Evolutionary conservation across 2,797 vertebrate genomes (phyloP), one percentile per base, ranked within the genome.

Genomic region (Parambassis ranga): DNA sequence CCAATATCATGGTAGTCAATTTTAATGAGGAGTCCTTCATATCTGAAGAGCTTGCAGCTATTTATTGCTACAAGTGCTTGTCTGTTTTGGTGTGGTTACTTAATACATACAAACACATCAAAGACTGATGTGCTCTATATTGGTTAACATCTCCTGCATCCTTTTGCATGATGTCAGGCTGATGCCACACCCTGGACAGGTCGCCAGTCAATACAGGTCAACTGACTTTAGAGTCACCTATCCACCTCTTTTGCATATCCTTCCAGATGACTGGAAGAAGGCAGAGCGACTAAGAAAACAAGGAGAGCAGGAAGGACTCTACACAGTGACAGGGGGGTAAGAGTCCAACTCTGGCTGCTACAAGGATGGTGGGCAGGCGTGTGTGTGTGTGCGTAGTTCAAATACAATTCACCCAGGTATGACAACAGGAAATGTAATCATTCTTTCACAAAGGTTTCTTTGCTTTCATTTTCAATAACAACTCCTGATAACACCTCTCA

Each of bases 131-230:
- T 4, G 10, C n/a, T 24, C 14, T 26, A 32, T 10, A 27, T 46
- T 24, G 8, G 16, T 13, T 35, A 10, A 37, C 9, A 18, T 37
- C 14, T 67, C 8, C 2, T 41, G 55, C 6, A 7, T 32, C 19
- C 6, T 22, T 51, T 52, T 50, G 16, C 18, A 50, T 3, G 10
- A 55, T 22, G 15, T 41, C 7, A 18, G 8, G 13, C 9, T 27
- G 11, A 20, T 60, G 47, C 20, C 33, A 83, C 77, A 51, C 80
- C 80, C 57, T 69, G 44, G 20, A 50, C 28, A 65, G 46, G 27
- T 39, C 42, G 47, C 26, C 18, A 27, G 23, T 48, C 35, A 74
- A 63, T 37, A 63, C 58, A 44, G 35, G 57, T 46, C 31, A 20
- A 41, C 37, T 39, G 26, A 41, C 39, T 26, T 24, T 10, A 46